A percentile compares a stretch with the other conserved stretches of the same genome.
These are phyloP conservation scores for Centropyge bicolor DNA, from an alignment of 2,797 vertebrate genomes.

Conservation along the genomic window DNA sequence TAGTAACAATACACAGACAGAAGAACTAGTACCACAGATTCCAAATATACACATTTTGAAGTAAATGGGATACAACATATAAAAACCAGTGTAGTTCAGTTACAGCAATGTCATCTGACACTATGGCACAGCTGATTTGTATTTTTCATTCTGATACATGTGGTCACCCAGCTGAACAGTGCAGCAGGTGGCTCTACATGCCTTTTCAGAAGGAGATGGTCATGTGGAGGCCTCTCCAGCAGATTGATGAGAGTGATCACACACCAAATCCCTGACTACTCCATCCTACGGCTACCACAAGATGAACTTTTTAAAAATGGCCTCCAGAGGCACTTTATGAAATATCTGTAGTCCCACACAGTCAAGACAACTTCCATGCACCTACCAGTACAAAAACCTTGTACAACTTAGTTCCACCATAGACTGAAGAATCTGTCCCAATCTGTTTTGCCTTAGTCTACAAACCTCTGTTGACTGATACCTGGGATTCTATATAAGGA, in stretches of 20 bases:
- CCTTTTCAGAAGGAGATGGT: not conserved
- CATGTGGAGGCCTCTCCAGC: not conserved
- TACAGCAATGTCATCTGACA: not conserved
- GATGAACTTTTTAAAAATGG: not conserved
- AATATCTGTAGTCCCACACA: not conserved
- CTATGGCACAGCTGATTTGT: not conserved
- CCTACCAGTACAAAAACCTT: not conserved
- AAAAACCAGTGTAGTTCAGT: not conserved
- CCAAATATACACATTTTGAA: not conserved
- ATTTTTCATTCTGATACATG: not conserved
- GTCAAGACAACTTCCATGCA: not conserved
- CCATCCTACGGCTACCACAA: not conserved
- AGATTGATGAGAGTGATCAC: not conserved
- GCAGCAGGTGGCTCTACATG: too few relatives aligned
- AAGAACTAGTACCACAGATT: not conserved
- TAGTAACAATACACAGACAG: not conserved
- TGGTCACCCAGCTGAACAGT: not conserved
- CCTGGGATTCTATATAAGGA: not conserved
- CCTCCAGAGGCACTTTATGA: not conserved
- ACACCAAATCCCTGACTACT: not conserved
- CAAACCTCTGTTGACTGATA: not conserved
- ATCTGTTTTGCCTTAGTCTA: not conserved
- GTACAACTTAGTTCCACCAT: not conserved
- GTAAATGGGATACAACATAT: not conserved
- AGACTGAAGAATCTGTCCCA: not conserved